phyloP scores from a whole-genome alignment of 1,140 invertebrate genomes.

The Thaumetopoea pityocampa region DNA sequence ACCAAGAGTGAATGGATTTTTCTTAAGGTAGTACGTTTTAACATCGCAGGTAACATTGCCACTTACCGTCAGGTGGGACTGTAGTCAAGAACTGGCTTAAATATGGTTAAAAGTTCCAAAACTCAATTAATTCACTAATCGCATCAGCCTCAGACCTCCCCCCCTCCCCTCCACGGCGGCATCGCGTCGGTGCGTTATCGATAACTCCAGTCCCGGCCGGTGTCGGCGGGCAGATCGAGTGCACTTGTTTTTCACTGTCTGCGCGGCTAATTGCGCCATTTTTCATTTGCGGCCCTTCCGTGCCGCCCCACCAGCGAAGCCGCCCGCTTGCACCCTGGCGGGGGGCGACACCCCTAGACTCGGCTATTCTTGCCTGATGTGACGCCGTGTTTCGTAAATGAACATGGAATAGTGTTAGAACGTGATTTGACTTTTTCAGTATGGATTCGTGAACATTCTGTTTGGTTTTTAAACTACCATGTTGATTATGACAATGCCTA shows the following conservation, averaged over 20 bases:
- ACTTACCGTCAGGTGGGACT: too few relatives aligned
- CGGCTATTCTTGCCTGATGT: constrained; percentile 28
- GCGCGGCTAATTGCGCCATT: constrained; percentile 64
- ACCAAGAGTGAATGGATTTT: too few relatives aligned
- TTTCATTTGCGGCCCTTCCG: constrained; percentile 48
- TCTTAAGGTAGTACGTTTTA: too few relatives aligned
- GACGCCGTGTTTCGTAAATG: constrained; percentile 18
- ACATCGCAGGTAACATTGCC: too few relatives aligned
- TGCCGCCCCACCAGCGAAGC: constrained; percentile 13
- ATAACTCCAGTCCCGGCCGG: constrained; percentile 26
- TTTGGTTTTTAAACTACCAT: too few relatives aligned
- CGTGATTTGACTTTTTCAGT: too few relatives aligned
- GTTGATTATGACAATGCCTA: too few relatives aligned
- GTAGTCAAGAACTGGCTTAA: too few relatives aligned
- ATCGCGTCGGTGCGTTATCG: constrained; percentile 22
- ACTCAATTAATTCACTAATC: constrained; percentile 4
- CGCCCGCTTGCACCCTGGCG: not conserved
- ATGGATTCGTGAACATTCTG: too few relatives aligned
- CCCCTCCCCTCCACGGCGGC: too few relatives aligned
- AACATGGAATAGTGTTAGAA: constrained; percentile 4
- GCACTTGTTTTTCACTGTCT: constrained; percentile 72
- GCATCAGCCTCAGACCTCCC: constrained; percentile 2
- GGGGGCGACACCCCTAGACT: constrained; percentile 14
- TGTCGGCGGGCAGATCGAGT: constrained; percentile 43
- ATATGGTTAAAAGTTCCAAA: too few relatives aligned